phyloP scores from a whole-genome alignment of 2,888 invertebrate species.

The Sialis lutaria region DNA sequence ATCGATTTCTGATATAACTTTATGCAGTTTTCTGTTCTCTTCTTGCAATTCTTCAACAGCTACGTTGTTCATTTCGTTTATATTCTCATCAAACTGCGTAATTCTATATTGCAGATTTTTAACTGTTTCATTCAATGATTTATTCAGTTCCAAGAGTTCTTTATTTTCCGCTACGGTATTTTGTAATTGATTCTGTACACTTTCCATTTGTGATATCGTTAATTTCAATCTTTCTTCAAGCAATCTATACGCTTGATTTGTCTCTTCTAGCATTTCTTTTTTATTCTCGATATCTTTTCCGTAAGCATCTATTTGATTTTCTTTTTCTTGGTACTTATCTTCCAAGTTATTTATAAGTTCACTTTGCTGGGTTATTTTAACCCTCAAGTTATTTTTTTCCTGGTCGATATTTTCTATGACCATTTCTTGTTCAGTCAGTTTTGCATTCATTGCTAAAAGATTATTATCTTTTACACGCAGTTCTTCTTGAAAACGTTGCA shows the following conservation, averaged over 20 bases:
- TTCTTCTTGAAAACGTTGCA: background rate
- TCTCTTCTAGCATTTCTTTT: constrained; percentile 38
- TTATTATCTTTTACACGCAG: background rate
- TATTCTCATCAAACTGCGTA: constrained; percentile 21
- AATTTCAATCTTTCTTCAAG: constrained; percentile 41
- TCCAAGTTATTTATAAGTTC: constrained; percentile 44
- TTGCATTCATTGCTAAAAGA: constrained; percentile 37
- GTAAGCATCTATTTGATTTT: constrained; percentile 41
- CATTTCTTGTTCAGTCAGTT: constrained; percentile 55
- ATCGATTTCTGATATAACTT: constrained; percentile 27
- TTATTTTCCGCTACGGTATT: constrained; percentile 37
- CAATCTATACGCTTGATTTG: constrained; percentile 41
- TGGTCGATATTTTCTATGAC: constrained; percentile 55
- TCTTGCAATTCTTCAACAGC: constrained; percentile 15
- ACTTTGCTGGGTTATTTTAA: constrained; percentile 44
- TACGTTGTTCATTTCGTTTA: constrained; percentile 12
- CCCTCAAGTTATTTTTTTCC: constrained; percentile 44
- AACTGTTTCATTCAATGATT: constrained; percentile 32
- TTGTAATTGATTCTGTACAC: constrained; percentile 37
- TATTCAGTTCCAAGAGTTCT: constrained; percentile 34
- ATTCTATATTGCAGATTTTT: constrained; percentile 28
- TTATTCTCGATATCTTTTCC: constrained; percentile 39
- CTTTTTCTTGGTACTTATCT: constrained; percentile 37
- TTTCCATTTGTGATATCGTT: constrained; percentile 42
- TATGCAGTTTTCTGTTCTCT: constrained; percentile 11